A percentile compares a stretch with the other conserved stretches of the same genome.
Evolutionary conservation across 2,113 vertebrate genomes (phyloP).

Genomic region (Solenodon paradoxus): DNA sequence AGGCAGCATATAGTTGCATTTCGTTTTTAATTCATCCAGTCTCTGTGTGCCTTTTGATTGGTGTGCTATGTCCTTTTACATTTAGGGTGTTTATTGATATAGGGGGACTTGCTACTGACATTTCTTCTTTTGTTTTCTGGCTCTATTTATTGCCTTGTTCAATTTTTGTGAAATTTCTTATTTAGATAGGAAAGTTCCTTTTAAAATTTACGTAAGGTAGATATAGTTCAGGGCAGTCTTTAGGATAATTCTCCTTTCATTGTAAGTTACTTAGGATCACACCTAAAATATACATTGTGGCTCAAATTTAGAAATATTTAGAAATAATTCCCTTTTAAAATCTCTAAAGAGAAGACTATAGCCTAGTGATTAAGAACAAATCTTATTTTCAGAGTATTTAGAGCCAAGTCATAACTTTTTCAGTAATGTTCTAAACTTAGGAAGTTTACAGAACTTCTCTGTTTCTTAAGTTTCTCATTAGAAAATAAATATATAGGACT

Average conservation of each 20-base stretch:
- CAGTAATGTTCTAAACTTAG: not conserved
- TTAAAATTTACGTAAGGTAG: too few species aligned
- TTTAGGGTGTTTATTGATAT: too few species aligned
- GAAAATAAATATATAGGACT: not conserved
- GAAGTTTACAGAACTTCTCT: not conserved
- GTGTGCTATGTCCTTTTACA: too few species aligned
- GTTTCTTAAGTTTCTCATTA: not conserved
- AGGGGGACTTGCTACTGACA: too few species aligned
- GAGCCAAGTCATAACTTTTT: not conserved
- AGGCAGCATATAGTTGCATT: too few species aligned
- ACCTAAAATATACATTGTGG: not conserved
- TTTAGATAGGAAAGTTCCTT: too few species aligned
- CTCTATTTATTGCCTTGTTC: too few species aligned
- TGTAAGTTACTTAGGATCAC: not conserved
- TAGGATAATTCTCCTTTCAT: not conserved
- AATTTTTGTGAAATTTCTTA: too few species aligned
- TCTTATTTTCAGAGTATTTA: not conserved
- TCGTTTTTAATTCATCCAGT: too few species aligned
- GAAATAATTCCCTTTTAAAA: not conserved
- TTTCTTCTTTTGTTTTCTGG: too few species aligned
- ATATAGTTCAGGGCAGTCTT: too few species aligned
- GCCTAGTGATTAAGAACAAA: not conserved
- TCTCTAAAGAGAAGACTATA: not conserved
- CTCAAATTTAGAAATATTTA: not conserved
- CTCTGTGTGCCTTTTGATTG: too few species aligned